Evolutionary conservation across 2,888 invertebrate genomes (phyloP).

Genomic region (Lasioglossum leucozonium): DNA sequence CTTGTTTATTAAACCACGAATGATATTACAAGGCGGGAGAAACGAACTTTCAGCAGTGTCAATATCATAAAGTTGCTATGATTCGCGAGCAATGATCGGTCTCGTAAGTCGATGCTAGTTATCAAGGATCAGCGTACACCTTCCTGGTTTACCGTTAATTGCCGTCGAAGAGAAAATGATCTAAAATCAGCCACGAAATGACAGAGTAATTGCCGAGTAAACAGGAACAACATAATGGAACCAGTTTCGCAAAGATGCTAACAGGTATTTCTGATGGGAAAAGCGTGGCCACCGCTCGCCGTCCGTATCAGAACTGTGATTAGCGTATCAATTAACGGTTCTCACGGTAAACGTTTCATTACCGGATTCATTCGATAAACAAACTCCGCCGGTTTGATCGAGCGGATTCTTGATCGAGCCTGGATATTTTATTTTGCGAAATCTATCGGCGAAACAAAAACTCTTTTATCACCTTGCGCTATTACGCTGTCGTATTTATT

Average conservation of each 20-base stretch:
- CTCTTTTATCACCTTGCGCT: background rate
- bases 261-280: slow-evolving; percentile 19
- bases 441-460: background rate
- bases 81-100: background rate
- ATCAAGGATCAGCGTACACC: slow-evolving; percentile 18
- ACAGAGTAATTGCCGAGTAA: slow-evolving; percentile 26
- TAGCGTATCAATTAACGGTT: slow-evolving; percentile 47
- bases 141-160: slow-evolving; percentile 49
- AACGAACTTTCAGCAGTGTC: background rate
- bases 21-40: background rate
- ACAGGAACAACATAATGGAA: slow-evolving; percentile 38
- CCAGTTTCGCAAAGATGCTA: slow-evolving; percentile 45
- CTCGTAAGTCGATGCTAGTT: slow-evolving; percentile 11
- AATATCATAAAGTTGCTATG: slow-evolving; percentile 15
- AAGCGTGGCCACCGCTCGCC: slow-evolving; percentile 13
- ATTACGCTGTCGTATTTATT: background rate
- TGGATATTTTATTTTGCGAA: background rate
- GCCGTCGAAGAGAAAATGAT: slow-evolving; percentile 20
- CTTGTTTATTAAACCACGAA: background rate
- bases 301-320: slow-evolving; percentile 19
- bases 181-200: slow-evolving; percentile 36
- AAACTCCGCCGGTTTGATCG: background rate
- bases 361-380: slow-evolving; percentile 16
- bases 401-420: background rate
- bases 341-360: slow-evolving; percentile 10